These are phyloP conservation scores for Drosophila littoralis DNA, from an alignment of 1,140 invertebrate genomes.

Conservation along the genomic window DNA sequence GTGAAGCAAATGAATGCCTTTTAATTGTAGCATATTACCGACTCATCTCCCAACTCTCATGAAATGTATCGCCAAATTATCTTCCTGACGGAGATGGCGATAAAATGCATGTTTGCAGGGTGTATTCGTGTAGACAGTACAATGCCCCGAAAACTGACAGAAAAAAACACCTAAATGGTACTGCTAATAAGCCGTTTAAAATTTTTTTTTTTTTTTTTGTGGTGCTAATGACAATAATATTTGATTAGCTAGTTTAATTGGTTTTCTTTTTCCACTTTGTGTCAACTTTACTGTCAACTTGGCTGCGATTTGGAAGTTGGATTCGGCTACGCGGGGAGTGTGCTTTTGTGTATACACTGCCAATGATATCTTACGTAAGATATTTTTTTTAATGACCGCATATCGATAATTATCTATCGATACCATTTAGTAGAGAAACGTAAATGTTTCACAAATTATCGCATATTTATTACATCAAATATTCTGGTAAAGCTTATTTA, in stretches of 20 bases:
- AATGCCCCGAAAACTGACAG: slow-evolving; percentile 29
- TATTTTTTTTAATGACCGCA: background rate
- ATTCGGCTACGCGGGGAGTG: background rate
- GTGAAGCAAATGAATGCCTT: no score
- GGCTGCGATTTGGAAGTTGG: background rate
- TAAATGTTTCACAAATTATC: slow-evolving; percentile 13
- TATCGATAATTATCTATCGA: slow-evolving; percentile 7
- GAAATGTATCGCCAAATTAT: background rate
- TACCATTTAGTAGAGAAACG: background rate
- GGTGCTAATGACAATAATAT: slow-evolving; percentile 78
- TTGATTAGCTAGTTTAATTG: slow-evolving; percentile 78
- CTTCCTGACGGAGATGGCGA: background rate
- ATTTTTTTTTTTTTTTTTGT: slow-evolving; percentile 38
- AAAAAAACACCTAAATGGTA: slow-evolving; percentile 67
- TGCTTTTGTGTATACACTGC: background rate
- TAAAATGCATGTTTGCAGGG: background rate
- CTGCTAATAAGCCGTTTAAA: slow-evolving; percentile 80
- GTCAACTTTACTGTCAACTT: slow-evolving; percentile 59
- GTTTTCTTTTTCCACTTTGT: slow-evolving; percentile 70
- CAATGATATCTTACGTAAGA: background rate
- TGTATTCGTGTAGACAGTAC: background rate
- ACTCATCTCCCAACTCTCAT: no score
- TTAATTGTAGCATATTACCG: no score
- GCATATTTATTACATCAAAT: slow-evolving; percentile 10
- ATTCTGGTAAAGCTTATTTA: background rate